A percentile compares a stretch with the other conserved stretches of the same genome.
Conservation (phyloP, 2,888 invertebrate species). For the Bellardia bayeri region DNA sequence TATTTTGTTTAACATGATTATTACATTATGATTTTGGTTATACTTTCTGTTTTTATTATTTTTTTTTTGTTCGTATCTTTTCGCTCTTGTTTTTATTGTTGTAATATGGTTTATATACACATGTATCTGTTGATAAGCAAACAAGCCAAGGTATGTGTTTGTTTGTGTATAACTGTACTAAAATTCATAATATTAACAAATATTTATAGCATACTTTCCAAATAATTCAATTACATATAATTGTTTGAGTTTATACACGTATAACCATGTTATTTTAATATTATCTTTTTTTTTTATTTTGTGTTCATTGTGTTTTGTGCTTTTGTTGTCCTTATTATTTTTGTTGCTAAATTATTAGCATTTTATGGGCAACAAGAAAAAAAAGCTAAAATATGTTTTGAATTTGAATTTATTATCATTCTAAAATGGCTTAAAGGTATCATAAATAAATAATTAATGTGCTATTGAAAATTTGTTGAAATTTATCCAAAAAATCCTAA, state of each 20-base stretch:
- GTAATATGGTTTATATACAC: conserved; percentile 52
- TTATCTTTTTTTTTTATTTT: conserved; percentile 3
- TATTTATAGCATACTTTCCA: conserved; percentile 46
- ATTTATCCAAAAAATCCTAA: conserved; percentile 29
- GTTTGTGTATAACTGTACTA: neutral
- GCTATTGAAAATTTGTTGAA: conserved; percentile 54
- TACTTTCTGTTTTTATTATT: conserved; percentile 5
- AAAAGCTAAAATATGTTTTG: conserved; percentile 38
- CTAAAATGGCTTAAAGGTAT: conserved; percentile 57
- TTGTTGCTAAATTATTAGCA: conserved; percentile 33
- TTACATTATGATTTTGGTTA: conserved; percentile 72
- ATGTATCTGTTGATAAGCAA: conserved; percentile 57
- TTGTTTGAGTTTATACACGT: conserved; percentile 44
- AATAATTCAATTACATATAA: conserved; percentile 67
- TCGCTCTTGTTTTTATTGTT: conserved; percentile 7
- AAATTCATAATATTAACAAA: conserved; percentile 56
- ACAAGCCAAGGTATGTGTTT: neutral
- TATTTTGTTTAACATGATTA: conserved; percentile 72
- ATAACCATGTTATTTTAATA: conserved; percentile 29
- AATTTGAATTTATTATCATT: conserved; percentile 56
- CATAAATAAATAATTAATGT: conserved; percentile 69
- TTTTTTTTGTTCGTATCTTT: too few relatives aligned
- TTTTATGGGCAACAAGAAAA: conserved; percentile 31
- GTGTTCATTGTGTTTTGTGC: neutral
- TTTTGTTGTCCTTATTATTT: conserved; percentile 34